Base-by-base conservation (phyloP, 2,888 invertebrate species). In the Oscheius sp. region DNA sequence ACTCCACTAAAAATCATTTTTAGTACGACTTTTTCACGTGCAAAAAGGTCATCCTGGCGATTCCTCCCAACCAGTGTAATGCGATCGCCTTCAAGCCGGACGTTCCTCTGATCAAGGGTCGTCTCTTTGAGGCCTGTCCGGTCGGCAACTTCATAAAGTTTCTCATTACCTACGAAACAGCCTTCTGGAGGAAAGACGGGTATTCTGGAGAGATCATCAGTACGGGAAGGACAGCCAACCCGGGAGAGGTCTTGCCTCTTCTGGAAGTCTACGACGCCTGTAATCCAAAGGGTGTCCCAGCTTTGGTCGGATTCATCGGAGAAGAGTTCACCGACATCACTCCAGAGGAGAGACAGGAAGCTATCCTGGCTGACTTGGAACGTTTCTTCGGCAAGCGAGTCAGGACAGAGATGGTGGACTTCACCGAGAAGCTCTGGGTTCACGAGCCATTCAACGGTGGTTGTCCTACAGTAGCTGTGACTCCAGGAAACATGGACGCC, bases 161-260 rank as follows among this genome's bases (percentile, higher is more conserved):
- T 51, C 86, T 90, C 70, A 79, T 90, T 42, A 90, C 90, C 74
- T 91, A 90, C 81, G 83, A 88, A 51, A 85, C 79, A 21, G 81
- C 90, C 2, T 91, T 90, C 83, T 91, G 91, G 91, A 87, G 89
- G 70, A 84, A 89, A 53, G 88, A 89, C 74, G 90, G 90, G 42
- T 84, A 78, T 35, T 90, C 90, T 33, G 90, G 90, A n/a, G 90
- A 90, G 78, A 85, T 89, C 29, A 74, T 80, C 58, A 77, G 79
- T n/a, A 78, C 80, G 3, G 83, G 83, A 11, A 65, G 77, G 42
- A 82, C 80, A 11, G 74, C 68, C 10, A 51, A 55, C 0, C 62
- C 73, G 1, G 81, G 83, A 58, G 81, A 83, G 70, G 70, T 76
- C 33, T 57, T 79, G 13, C 79, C 81, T 11, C 73, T 81, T 3